Percentiles rank a stretch among this genome's conserved stretches.
phyloP scores from a whole-genome alignment of 2,113 vertebrate species.

The Sphyrna mokarran region DNA sequence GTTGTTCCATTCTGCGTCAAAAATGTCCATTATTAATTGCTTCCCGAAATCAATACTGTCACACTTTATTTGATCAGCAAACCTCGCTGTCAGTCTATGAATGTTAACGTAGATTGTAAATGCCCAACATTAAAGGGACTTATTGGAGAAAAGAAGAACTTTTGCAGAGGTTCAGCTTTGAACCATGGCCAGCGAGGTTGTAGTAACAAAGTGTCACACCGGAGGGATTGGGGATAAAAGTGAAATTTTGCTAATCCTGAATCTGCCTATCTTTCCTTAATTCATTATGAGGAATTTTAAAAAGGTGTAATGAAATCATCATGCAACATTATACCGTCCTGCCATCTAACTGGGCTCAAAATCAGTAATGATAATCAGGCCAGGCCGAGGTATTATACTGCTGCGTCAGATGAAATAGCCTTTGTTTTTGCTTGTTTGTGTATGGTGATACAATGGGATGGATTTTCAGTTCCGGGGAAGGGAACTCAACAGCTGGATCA shows the following conservation, averaged over 20 bases:
- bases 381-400: background rate
- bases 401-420: background rate
- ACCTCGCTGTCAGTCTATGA: background rate
- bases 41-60: background rate
- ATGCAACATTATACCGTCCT: background rate
- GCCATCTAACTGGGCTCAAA: background rate
- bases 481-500: background rate
- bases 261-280: background rate
- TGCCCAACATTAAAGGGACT: background rate
- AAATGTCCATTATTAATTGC: constrained; percentile 16
- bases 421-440: background rate
- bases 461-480: background rate
- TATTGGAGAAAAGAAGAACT: background rate
- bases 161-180: background rate
- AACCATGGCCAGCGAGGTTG: too few relatives aligned
- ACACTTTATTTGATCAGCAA: background rate
- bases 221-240: background rate
- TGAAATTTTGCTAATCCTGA: background rate
- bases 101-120: background rate
- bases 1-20: constrained; percentile 1
- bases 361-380: background rate
- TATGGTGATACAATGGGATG: background rate
- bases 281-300: background rate
- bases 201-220: background rate
- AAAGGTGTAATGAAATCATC: background rate